Evolutionary conservation across 2,888 invertebrate species (phyloP).

Genomic region (Euzophera pinguis): DNA sequence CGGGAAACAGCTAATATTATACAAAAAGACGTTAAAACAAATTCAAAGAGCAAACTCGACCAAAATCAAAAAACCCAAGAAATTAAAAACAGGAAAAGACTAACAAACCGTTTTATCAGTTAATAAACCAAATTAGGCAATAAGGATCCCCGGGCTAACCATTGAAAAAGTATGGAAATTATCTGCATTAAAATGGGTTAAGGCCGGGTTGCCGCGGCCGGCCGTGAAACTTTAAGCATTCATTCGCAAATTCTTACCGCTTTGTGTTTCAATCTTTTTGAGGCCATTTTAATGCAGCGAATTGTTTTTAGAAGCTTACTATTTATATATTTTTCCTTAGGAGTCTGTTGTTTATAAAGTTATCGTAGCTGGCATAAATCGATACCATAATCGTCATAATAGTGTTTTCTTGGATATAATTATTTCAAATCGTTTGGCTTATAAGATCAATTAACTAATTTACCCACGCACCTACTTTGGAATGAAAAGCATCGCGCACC

Average conservation of each 20-base stretch:
- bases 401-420: too few species aligned
- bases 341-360: too few species aligned
- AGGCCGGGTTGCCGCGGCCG: slow-evolving; percentile 12
- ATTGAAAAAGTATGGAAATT: slow-evolving; percentile 17
- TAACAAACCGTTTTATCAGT: slow-evolving; percentile 5
- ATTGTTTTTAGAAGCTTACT: neutral
- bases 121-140: neutral
- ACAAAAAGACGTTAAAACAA: too few species aligned
- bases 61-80: neutral
- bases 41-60: too few species aligned
- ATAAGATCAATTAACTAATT: too few species aligned
- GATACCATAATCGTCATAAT: too few species aligned
- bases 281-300: neutral
- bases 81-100: neutral
- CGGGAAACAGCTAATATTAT: neutral
- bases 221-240: slow-evolving; percentile 11
- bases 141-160: neutral
- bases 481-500: too few species aligned
- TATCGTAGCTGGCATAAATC: too few species aligned
- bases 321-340: too few species aligned
- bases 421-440: too few species aligned
- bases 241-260: slow-evolving; percentile 9
- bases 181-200: slow-evolving; percentile 16
- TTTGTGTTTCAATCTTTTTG: slow-evolving; percentile 2
- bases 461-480: too few species aligned